Percentiles rank a stretch among this genome's conserved stretches.
Evolutionary conservation across 2,113 vertebrate species (phyloP).

Genomic region (Ammodytes dubius): DNA sequence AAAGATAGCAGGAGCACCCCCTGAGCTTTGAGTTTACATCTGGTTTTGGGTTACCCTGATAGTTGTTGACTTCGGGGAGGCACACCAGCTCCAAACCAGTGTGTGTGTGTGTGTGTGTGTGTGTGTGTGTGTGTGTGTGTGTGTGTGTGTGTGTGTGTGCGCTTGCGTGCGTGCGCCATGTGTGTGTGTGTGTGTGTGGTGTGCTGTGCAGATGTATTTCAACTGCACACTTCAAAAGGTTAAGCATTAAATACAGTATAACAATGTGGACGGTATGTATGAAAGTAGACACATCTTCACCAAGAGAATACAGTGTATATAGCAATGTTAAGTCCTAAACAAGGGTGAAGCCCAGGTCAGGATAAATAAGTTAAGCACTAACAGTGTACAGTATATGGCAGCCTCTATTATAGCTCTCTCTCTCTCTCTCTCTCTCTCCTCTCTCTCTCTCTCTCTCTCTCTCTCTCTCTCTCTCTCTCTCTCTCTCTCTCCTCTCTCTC

Average conservation of each 20-base stretch:
- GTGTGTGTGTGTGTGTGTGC: background rate
- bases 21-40: slow-evolving; percentile 50
- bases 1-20: slow-evolving; percentile 53
- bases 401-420: background rate
- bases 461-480: background rate
- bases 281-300: background rate
- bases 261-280: background rate
- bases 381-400: slow-evolving; percentile 1
- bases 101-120: background rate
- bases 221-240: slow-evolving; percentile 12
- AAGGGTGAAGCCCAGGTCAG: slow-evolving; percentile 21
- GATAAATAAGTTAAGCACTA: slow-evolving; percentile 2
- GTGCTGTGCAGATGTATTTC: background rate
- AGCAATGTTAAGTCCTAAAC: slow-evolving; percentile 4
- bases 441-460: background rate
- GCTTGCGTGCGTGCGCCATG: background rate
- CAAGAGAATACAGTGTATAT: slow-evolving; percentile 1
- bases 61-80: slow-evolving; percentile 37
- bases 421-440: background rate
- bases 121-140: background rate
- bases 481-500: background rate
- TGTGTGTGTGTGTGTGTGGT: background rate
- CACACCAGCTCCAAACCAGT: slow-evolving; percentile 10
- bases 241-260: background rate
- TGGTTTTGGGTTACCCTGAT: slow-evolving; percentile 49